Evolutionary conservation across 2,888 invertebrate species (phyloP).

Genomic region (Lapara coniferarum): DNA sequence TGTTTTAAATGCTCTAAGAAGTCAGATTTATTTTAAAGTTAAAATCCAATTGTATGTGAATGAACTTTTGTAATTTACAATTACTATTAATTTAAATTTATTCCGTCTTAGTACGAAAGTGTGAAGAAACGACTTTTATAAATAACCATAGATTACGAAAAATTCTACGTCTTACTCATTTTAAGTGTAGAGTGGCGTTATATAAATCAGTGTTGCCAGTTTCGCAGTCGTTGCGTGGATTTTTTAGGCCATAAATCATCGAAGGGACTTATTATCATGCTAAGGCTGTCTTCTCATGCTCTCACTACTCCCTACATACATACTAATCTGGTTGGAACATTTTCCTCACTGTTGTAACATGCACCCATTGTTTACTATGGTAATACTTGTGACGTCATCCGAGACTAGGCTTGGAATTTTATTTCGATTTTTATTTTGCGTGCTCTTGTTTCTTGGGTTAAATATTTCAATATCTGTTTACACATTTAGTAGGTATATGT

Average conservation of each 20-base stretch:
- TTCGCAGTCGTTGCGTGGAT: background rate
- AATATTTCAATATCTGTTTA: no score
- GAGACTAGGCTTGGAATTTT: constrained; percentile 20
- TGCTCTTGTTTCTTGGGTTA: background rate
- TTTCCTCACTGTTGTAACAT: constrained; percentile 21
- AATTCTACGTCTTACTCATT: constrained; percentile 4
- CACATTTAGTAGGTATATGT: no score
- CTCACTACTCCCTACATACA: constrained; percentile 53
- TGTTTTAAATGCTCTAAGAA: background rate
- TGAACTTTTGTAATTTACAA: constrained; percentile 14
- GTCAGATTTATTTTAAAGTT: background rate
- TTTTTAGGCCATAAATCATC: constrained; percentile 34
- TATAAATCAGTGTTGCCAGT: constrained; percentile 4
- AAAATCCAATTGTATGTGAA: background rate
- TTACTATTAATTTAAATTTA: constrained; percentile 19
- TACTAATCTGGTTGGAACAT: constrained; percentile 46
- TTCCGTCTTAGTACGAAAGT: constrained; percentile 19
- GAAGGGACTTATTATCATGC: constrained; percentile 44
- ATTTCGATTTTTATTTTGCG: constrained; percentile 17
- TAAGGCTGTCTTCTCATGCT: constrained; percentile 42
- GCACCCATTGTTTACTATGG: constrained; percentile 29
- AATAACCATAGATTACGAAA: constrained; percentile 36
- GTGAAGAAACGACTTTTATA: constrained; percentile 31
- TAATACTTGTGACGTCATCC: constrained; percentile 28
- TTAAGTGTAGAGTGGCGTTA: background rate